Conservation (phyloP, 2,888 invertebrate species). For the Noctua comes region DNA sequence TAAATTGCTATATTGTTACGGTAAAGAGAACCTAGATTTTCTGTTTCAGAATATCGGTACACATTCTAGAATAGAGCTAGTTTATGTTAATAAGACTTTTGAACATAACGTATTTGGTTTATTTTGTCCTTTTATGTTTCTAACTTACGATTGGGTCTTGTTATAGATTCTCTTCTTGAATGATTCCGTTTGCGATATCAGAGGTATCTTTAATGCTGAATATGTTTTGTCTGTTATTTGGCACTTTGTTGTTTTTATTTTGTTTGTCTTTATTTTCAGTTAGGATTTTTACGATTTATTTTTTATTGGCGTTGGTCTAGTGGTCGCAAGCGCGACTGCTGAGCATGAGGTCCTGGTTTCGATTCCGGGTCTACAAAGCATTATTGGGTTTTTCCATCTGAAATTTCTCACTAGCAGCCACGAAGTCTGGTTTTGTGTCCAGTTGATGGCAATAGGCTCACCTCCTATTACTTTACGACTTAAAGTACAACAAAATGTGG, state of each 20-base stretch:
- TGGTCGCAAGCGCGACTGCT: too few relatives aligned
- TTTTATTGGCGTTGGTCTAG: too few relatives aligned
- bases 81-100: slow-evolving; percentile 26
- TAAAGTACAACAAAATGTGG: too few relatives aligned
- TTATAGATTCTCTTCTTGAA: slow-evolving; percentile 13
- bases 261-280: not conserved
- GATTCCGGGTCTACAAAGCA: too few relatives aligned
- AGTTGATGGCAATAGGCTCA: too few relatives aligned
- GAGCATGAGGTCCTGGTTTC: too few relatives aligned
- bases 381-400: too few relatives aligned
- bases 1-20: not conserved
- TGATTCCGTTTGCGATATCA: not conserved
- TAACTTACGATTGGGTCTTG: slow-evolving; percentile 3
- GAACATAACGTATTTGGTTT: not conserved
- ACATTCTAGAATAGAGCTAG: not conserved
- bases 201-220: not conserved
- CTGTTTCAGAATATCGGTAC: not conserved
- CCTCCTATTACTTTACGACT: too few relatives aligned
- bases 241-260: not conserved
- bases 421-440: too few relatives aligned
- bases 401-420: too few relatives aligned
- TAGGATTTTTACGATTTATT: not conserved
- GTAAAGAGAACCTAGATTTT: not conserved
- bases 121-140: slow-evolving; percentile 3
- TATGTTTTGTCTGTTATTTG: not conserved